phyloP scores from a whole-genome alignment of 1,140 invertebrate species.

The Agrypnia vestita region DNA sequence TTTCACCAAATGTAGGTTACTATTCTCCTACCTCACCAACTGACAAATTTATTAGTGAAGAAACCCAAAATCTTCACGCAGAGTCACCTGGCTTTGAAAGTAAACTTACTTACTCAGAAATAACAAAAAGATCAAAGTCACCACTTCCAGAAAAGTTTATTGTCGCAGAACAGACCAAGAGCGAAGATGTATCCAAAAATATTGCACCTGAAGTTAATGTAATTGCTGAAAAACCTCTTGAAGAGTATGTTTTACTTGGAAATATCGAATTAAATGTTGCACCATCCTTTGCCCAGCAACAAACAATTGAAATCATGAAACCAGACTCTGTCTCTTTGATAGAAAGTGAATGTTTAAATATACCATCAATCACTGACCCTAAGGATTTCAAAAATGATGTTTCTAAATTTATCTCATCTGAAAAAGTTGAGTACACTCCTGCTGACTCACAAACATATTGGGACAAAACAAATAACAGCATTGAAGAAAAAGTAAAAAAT shows the following conservation, averaged over 20 bases:
- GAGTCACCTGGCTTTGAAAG: conserved; percentile 48
- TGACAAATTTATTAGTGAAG: conserved; percentile 42
- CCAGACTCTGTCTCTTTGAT: conserved; percentile 42
- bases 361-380: not conserved
- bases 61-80: conserved; percentile 3
- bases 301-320: conserved; percentile 3
- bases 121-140: conserved; percentile 71
- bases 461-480: conserved; percentile 68
- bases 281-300: conserved; percentile 17
- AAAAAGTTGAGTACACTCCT: conserved; percentile 65
- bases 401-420: conserved; percentile 60
- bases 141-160: conserved; percentile 66
- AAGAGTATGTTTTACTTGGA: conserved; percentile 54
- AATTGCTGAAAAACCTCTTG: conserved; percentile 60
- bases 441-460: conserved; percentile 68
- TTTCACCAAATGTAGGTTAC: conserved; percentile 61
- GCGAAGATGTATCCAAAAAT: conserved; percentile 53
- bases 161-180: conserved; percentile 22
- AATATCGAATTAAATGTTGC: conserved; percentile 56
- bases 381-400: conserved; percentile 1
- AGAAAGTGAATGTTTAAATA: conserved; percentile 36
- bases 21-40: conserved; percentile 39
- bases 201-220: conserved; percentile 62
- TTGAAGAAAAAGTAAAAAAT: conserved; percentile 74
- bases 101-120: conserved; percentile 70